These are phyloP conservation scores for Melozone crissalis DNA, from an alignment of 2,113 vertebrate species.

Conservation along the genomic window DNA sequence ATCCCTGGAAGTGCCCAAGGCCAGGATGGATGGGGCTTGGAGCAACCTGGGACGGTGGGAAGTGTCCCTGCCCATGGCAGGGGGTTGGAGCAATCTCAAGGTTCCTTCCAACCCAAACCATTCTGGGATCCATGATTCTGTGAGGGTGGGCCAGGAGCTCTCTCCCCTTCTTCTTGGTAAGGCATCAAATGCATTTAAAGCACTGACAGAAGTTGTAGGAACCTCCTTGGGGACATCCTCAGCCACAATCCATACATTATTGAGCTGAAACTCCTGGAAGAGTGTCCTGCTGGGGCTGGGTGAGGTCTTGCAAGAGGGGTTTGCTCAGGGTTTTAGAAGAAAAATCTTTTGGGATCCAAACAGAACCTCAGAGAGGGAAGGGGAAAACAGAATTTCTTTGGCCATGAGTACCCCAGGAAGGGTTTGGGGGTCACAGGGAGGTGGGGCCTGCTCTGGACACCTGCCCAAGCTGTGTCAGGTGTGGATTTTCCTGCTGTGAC, in stretches of 20 bases:
- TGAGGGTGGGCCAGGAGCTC: not conserved
- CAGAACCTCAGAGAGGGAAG: not conserved
- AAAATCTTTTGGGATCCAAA: not conserved
- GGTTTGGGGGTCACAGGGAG: not conserved
- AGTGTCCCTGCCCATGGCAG: not conserved
- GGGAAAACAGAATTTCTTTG: not conserved
- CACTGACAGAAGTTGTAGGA: not conserved
- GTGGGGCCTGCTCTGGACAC: not conserved
- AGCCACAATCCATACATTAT: fast-evolving
- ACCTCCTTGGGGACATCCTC: not conserved
- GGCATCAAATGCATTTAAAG: too few species aligned
- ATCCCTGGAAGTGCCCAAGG: not conserved
- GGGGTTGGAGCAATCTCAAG: not conserved
- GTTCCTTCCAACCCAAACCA: not conserved
- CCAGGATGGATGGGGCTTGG: fast-evolving
- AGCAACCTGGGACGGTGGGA: fast-evolving
- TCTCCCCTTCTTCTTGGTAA: not conserved
- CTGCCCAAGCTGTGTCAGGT: fast-evolving
- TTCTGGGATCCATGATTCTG: not conserved
- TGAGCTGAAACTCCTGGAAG: not conserved
- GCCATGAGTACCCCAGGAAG: not conserved
- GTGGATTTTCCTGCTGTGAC: not conserved
- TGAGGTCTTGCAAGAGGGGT: not conserved
- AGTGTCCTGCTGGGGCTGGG: not conserved
- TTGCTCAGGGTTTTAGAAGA: not conserved